A percentile compares a stretch with the other conserved stretches of the same genome.
Conservation (phyloP, 2,113 vertebrate species). For the Odobenus rosmarus region DNA sequence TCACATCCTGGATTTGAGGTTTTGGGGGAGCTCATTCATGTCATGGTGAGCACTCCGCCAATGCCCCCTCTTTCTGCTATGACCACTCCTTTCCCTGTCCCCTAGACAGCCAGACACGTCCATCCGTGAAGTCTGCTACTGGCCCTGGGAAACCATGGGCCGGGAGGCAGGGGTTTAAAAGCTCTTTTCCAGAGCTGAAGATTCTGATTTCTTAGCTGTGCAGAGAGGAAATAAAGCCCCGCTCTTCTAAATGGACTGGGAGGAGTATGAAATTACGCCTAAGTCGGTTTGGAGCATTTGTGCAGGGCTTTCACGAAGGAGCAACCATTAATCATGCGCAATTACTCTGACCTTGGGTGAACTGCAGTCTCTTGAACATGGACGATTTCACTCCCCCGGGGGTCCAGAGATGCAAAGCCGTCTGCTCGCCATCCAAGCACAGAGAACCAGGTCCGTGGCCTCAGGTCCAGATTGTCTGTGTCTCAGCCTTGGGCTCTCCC, state of each 20-base stretch:
- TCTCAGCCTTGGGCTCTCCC: neutral
- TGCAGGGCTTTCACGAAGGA: slow-evolving; percentile 84
- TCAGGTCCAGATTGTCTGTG: neutral
- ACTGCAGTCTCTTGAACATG: slow-evolving; percentile 80
- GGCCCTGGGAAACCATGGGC: neutral
- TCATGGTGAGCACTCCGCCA: neutral
- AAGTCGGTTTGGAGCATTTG: slow-evolving; percentile 83
- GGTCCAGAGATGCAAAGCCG: slow-evolving; percentile 69
- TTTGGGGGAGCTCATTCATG: fast-evolving
- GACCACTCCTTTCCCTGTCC: neutral
- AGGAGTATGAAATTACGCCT: slow-evolving; percentile 81
- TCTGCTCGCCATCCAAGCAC: neutral
- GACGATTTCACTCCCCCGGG: slow-evolving; percentile 75
- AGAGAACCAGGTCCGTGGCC: slow-evolving; percentile 51
- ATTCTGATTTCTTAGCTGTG: slow-evolving; percentile 76
- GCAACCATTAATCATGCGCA: slow-evolving; percentile 86
- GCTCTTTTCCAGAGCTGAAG: slow-evolving; percentile 74
- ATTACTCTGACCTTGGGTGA: slow-evolving; percentile 86
- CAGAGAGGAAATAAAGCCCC: slow-evolving; percentile 75
- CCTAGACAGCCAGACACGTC: neutral
- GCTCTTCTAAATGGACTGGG: slow-evolving; percentile 78
- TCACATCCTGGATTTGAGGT: neutral
- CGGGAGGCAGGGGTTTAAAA: neutral
- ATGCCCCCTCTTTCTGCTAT: neutral
- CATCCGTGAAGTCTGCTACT: neutral